Evolutionary conservation across 1,140 invertebrate species (phyloP).

Genomic region (Pristionchus pacificus): DNA sequence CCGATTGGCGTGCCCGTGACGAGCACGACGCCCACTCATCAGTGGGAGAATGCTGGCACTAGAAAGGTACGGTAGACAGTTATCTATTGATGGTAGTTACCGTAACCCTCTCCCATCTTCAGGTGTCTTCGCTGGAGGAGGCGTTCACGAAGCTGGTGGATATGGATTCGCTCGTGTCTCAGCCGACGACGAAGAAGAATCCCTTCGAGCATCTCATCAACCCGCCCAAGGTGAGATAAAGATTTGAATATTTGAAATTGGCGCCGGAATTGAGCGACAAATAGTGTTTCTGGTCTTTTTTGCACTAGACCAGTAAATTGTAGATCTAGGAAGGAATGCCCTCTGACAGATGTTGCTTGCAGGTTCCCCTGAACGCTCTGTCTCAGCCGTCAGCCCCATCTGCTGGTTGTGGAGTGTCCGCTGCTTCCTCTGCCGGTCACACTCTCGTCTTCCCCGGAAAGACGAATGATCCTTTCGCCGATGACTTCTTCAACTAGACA

Average conservation of each 20-base stretch:
- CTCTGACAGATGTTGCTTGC: background rate
- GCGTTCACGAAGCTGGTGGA: constrained; percentile 54
- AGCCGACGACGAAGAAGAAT: constrained; percentile 43
- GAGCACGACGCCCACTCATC: too few species aligned
- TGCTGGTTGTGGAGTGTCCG: background rate
- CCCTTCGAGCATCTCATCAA: constrained; percentile 51
- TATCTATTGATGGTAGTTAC: too few species aligned
- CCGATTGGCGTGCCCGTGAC: too few species aligned
- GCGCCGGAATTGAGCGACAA: too few species aligned
- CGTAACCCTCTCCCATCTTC: too few species aligned
- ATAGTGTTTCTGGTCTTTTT: too few species aligned
- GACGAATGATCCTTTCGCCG: background rate
- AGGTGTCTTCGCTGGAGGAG: constrained; percentile 50
- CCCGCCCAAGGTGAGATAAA: constrained; percentile 39
- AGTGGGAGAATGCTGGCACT: too few species aligned
- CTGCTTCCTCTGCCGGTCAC: background rate
- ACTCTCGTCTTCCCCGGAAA: background rate
- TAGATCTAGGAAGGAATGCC: too few species aligned
- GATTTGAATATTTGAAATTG: too few species aligned
- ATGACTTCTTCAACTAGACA: background rate
- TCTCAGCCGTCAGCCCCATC: background rate
- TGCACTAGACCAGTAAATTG: too few species aligned
- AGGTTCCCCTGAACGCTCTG: background rate
- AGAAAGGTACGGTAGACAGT: too few species aligned
- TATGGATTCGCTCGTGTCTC: constrained; percentile 46